Evolutionary conservation across 1,140 invertebrate species (phyloP).

Genomic region (Phenacoccus solenopsis): DNA sequence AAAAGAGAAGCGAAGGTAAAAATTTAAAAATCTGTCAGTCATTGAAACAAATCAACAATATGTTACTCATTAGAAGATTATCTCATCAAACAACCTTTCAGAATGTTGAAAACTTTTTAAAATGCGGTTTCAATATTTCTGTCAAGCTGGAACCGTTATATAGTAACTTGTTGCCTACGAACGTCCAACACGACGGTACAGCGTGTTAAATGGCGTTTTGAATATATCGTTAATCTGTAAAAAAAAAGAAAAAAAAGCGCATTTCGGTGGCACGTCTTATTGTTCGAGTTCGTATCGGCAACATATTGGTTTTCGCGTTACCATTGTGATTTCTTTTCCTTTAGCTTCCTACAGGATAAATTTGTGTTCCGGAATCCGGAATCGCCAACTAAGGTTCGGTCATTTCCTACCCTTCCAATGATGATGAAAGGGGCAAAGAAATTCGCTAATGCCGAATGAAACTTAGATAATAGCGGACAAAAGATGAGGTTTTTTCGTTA

Average conservation of each 20-base stretch:
- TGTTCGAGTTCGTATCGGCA: too few relatives aligned
- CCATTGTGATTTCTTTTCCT: too few relatives aligned
- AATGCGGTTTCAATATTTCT: slow-evolving; percentile 2
- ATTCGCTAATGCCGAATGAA: too few relatives aligned
- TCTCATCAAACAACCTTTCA: slow-evolving; percentile 12
- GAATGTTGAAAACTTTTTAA: neutral
- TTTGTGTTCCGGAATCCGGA: neutral
- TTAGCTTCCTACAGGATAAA: neutral
- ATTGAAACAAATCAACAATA: slow-evolving; percentile 11
- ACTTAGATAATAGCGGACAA: neutral
- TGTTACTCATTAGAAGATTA: slow-evolving; percentile 17
- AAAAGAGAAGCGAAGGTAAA: neutral
- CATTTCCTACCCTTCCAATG: too few relatives aligned
- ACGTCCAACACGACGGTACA: too few relatives aligned
- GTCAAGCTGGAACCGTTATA: neutral
- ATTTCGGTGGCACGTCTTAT: too few relatives aligned
- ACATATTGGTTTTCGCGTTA: too few relatives aligned
- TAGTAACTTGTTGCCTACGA: neutral
- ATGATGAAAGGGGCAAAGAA: too few relatives aligned
- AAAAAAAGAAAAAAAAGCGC: too few relatives aligned
- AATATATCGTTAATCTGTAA: too few relatives aligned
- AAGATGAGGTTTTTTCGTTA: neutral
- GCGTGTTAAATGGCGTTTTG: too few relatives aligned
- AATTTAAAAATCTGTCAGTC: slow-evolving; percentile 17
- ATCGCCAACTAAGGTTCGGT: too few relatives aligned